phyloP scores from a whole-genome alignment of 2,797 vertebrate species.

The Coluber constrictor region DNA sequence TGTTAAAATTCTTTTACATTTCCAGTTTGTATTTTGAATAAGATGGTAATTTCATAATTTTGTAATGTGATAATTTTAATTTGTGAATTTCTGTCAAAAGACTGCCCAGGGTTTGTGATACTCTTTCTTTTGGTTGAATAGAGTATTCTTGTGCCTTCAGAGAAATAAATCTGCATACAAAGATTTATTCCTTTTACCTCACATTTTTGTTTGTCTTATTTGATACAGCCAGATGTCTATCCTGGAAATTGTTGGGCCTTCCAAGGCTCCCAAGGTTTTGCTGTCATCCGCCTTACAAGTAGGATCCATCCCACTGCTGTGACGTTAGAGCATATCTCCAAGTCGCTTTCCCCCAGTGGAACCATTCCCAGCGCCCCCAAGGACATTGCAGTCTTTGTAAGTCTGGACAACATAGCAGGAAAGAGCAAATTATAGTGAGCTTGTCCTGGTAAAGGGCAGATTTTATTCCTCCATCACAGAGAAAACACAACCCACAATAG shows the following conservation, averaged over 20 bases:
- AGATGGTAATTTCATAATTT: neutral
- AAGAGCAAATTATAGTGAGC: neutral
- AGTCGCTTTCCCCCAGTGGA: slow-evolving; percentile 81
- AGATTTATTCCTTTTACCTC: neutral
- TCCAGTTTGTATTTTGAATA: neutral
- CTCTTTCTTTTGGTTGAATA: neutral
- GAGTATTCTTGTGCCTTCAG: neutral
- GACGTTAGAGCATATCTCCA: slow-evolving; percentile 89
- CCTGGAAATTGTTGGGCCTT: slow-evolving; percentile 97
- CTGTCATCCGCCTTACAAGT: slow-evolving; percentile 86
- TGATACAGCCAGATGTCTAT: slow-evolving; percentile 78
- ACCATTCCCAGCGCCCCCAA: slow-evolving; percentile 88
- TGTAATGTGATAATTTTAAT: neutral
- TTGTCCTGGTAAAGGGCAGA: neutral
- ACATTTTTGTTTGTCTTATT: neutral
- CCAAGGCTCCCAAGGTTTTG: slow-evolving; percentile 85
- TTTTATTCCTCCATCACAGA: neutral
- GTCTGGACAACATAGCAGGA: slow-evolving; percentile 26
- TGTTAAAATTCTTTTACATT: neutral
- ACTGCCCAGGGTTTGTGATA: no score
- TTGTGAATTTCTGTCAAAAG: neutral
- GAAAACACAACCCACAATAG: neutral
- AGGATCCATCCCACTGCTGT: slow-evolving; percentile 81
- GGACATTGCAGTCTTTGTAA: slow-evolving; percentile 84
- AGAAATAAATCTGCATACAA: fast-evolving